phyloP scores from a whole-genome alignment of 2,888 invertebrate genomes.

The Hyposoter didymator region DNA sequence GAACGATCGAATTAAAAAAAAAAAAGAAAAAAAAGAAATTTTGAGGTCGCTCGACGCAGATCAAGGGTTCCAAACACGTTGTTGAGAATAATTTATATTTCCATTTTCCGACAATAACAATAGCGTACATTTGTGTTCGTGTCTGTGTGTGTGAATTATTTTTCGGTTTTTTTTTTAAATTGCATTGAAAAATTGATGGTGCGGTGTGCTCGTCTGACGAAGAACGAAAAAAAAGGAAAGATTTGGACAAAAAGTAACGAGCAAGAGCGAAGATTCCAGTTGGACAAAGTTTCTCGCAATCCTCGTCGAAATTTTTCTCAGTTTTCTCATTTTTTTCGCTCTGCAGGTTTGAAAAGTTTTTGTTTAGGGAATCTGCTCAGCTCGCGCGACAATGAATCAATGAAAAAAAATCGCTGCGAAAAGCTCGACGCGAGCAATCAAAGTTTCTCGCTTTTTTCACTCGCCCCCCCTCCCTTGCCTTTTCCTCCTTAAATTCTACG shows the following conservation, averaged over 20 bases:
- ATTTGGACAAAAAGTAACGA: conserved; percentile 24
- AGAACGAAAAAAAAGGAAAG: conserved; percentile 8
- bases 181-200: conserved; percentile 25
- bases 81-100: conserved; percentile 58
- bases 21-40: too few species aligned
- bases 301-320: neutral
- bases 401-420: conserved; percentile 41
- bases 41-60: neutral
- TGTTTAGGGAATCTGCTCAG: too few species aligned
- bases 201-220: conserved; percentile 33
- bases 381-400: conserved; percentile 20
- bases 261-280: conserved; percentile 30
- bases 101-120: conserved; percentile 49
- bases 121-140: conserved; percentile 39
- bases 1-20: neutral
- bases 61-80: conserved; percentile 12
- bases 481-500: conserved; percentile 28
- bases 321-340: conserved; percentile 2
- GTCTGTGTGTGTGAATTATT: neutral
- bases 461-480: neutral
- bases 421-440: conserved; percentile 36
- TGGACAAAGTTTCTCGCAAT: conserved; percentile 18
- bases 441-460: conserved; percentile 14
- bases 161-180: neutral
- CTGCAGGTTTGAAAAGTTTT: conserved; percentile 37